A percentile compares a stretch with the other conserved stretches of the same genome.
These are phyloP conservation scores for Bunonema sp. DNA, from an alignment of 2,888 invertebrate genomes.

Conservation along the genomic window DNA sequence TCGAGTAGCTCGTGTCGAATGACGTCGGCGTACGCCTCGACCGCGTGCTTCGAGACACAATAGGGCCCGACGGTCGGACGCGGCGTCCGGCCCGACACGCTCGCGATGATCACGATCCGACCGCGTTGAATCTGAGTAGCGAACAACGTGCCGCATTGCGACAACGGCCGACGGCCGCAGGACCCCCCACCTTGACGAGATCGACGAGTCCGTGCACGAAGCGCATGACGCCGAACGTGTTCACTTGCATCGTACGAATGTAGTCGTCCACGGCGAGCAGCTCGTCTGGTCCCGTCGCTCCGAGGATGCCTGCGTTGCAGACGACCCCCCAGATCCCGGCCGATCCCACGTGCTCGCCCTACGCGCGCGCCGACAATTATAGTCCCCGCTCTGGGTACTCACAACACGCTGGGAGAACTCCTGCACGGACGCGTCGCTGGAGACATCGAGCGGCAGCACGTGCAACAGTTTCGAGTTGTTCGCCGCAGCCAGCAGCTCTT, in stretches of 20 bases:
- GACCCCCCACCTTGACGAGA: slow-evolving; percentile 21
- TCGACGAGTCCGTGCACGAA: slow-evolving; percentile 26
- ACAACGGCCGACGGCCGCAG: no score
- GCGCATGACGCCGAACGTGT: slow-evolving; percentile 44
- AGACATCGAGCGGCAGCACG: no score
- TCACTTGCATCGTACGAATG: slow-evolving; percentile 25
- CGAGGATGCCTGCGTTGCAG: slow-evolving; percentile 33
- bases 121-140: slow-evolving; percentile 21
- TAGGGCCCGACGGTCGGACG: slow-evolving; percentile 33
- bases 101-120: slow-evolving; percentile 46
- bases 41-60: slow-evolving; percentile 32
- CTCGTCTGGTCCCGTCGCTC: slow-evolving; percentile 38
- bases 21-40: slow-evolving; percentile 32
- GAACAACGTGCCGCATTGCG: no score
- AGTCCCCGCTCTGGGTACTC: no score
- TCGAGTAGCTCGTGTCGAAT: slow-evolving; percentile 25
- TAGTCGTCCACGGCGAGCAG: slow-evolving; percentile 43
- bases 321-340: slow-evolving; percentile 36
- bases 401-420: no score
- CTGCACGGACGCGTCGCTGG: no score
- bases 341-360: no score
- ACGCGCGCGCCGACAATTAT: no score
- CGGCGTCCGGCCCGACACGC: slow-evolving; percentile 44
- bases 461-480: no score
- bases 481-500: no score